A percentile compares a stretch with the other conserved stretches of the same genome.
Evolutionary conservation across 2,888 invertebrate species (phyloP).

Genomic region (Epinotia bilunana): DNA sequence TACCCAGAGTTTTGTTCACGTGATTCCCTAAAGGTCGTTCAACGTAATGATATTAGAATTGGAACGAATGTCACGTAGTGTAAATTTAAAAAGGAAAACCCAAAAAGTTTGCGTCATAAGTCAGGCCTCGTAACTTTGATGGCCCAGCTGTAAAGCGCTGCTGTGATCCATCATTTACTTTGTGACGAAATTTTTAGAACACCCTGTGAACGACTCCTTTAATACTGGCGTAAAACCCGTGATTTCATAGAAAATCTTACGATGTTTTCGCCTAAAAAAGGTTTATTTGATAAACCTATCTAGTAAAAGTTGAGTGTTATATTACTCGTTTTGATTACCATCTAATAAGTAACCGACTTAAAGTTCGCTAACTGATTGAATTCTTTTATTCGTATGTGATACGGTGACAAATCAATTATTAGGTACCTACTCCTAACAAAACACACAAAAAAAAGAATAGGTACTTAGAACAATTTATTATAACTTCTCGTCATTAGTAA

Average conservation of each 20-base stretch:
- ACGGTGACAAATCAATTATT: neutral
- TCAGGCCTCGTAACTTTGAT: conserved; percentile 47
- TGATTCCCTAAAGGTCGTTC: conserved; percentile 36
- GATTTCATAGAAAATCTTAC: conserved; percentile 25
- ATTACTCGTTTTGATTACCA: too few species aligned
- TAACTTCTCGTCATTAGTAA: too few species aligned
- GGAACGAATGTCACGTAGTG: conserved; percentile 43
- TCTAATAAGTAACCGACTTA: too few species aligned
- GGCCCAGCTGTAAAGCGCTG: conserved; percentile 47
- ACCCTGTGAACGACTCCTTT: conserved; percentile 36
- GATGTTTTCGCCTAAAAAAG: neutral
- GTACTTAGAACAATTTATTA: too few species aligned
- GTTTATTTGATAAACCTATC: neutral
- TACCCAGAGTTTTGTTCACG: conserved; percentile 12
- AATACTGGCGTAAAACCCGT: conserved; percentile 24
- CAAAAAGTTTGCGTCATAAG: conserved; percentile 42
- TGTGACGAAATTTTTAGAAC: conserved; percentile 45
- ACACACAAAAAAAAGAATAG: too few species aligned
- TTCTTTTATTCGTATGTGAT: too few species aligned
- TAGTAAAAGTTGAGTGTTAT: neutral
- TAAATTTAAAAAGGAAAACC: conserved; percentile 43
- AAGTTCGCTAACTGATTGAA: too few species aligned
- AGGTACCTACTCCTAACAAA: neutral
- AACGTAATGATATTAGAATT: conserved; percentile 36
- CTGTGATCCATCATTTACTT: conserved; percentile 47